Evolutionary conservation across 2,797 vertebrate genomes (phyloP).

Genomic region (Cossypha caffra): DNA sequence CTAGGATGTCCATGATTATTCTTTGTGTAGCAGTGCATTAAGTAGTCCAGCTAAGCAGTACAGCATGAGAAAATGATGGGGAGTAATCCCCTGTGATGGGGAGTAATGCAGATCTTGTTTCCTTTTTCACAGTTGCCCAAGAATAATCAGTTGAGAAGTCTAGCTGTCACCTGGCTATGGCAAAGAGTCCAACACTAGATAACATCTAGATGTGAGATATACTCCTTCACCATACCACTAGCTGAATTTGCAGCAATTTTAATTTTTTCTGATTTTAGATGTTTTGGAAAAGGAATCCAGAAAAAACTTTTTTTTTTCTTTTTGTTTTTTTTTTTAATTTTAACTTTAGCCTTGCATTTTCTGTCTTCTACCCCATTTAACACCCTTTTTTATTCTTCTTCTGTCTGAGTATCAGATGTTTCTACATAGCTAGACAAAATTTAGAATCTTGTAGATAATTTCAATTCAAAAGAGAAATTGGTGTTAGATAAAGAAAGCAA

Average conservation of each 20-base stretch:
- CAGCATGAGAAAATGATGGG: neutral
- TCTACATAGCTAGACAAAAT: neutral
- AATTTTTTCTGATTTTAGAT: neutral
- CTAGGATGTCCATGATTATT: neutral
- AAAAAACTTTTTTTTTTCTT: neutral
- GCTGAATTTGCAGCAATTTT: neutral
- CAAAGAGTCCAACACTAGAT: neutral
- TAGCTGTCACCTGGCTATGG: neutral
- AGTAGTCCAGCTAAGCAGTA: neutral
- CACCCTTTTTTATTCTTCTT: neutral
- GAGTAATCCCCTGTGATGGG: neutral
- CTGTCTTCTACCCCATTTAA: neutral
- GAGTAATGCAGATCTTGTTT: neutral
- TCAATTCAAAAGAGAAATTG: neutral
- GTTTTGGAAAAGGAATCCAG: neutral
- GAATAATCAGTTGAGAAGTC: neutral
- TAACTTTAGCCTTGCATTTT: neutral
- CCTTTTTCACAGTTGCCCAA: neutral
- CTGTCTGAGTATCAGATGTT: neutral
- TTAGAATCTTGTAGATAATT: neutral
- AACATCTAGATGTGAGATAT: neutral
- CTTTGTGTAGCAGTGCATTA: neutral
- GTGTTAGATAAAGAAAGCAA: neutral
- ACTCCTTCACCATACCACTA: neutral
- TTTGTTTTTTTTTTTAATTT: neutral